A percentile compares a stretch with the other conserved stretches of the same genome.
phyloP scores from a whole-genome alignment of 2,888 invertebrate species.

The Macaria notata region DNA sequence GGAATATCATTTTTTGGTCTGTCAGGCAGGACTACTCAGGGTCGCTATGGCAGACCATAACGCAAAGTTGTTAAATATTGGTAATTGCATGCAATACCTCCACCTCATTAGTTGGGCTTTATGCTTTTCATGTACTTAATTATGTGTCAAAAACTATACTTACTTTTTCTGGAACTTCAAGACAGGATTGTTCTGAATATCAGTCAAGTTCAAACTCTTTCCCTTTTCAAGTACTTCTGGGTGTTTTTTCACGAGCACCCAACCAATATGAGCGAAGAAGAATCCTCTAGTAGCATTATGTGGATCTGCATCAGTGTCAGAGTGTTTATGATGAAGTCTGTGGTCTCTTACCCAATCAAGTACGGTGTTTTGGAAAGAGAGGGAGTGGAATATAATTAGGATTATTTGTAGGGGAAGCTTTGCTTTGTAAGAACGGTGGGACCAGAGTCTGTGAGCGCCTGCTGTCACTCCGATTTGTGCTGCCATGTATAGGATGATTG shows the following conservation, averaged over 20 bases:
- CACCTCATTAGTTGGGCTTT: no score
- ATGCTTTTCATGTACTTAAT: no score
- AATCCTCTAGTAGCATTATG: conserved; percentile 90
- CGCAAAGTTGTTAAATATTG: no score
- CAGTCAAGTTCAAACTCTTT: conserved; percentile 85
- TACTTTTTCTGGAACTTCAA: conserved; percentile 87
- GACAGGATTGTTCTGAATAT: conserved; percentile 86
- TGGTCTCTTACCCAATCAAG: conserved; percentile 84
- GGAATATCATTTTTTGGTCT: no score
- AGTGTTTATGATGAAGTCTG: conserved; percentile 88
- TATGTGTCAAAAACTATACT: conserved; percentile 26
- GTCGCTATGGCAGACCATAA: no score
- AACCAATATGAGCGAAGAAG: conserved; percentile 93
- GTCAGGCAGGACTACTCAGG: no score
- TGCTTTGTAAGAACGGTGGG: conserved; percentile 51
- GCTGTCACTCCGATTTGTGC: conserved; percentile 51
- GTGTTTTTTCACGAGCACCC: conserved; percentile 89
- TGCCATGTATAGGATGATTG: conserved; percentile 30
- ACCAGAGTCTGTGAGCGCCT: conserved; percentile 52
- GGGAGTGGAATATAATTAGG: conserved; percentile 48
- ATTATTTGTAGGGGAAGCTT: conserved; percentile 49
- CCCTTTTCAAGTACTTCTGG: conserved; percentile 87
- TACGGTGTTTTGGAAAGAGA: conserved; percentile 74
- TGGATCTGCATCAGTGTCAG: conserved; percentile 71
- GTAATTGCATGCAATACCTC: no score